These are phyloP conservation scores for Acronicta alni DNA, from an alignment of 2,888 invertebrate species.

Conservation along the genomic window DNA sequence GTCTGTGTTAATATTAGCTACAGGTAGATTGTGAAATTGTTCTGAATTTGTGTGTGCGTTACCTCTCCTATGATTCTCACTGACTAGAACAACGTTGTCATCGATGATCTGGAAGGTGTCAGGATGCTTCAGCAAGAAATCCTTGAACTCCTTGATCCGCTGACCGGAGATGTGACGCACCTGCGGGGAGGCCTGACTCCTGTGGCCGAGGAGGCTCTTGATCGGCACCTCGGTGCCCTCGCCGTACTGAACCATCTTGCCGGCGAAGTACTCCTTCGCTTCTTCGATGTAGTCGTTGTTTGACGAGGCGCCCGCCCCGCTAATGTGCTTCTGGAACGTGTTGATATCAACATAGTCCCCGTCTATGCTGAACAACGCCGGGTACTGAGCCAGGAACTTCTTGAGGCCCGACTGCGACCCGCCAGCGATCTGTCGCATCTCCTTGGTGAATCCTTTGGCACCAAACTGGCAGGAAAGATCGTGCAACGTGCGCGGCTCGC, in stretches of 20 bases:
- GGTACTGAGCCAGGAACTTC: conserved; percentile 98
- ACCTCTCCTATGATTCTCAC: conserved; percentile 91
- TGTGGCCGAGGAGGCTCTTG: conserved; percentile 98
- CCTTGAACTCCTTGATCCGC: conserved; percentile 97
- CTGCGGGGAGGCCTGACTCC: conserved; percentile 98
- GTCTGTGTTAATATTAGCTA: conserved; percentile 94
- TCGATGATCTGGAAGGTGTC: conserved; percentile 96
- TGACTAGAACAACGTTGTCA: conserved; percentile 94
- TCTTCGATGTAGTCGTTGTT: conserved; percentile 97
- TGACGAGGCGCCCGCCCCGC: conserved; percentile 90
- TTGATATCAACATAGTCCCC: conserved; percentile 97
- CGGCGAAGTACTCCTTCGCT: conserved; percentile 99
- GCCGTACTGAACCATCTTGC: conserved; percentile 98
- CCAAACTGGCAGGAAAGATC: conserved; percentile 99
- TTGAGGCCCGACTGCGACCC: conserved; percentile 98
- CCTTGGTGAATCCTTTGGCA: conserved; percentile 99
- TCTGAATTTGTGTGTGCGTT: conserved; percentile 91
- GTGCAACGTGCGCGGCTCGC: conserved; percentile 98
- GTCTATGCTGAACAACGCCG: conserved; percentile 97
- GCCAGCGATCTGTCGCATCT: conserved; percentile 98
- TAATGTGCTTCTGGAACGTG: conserved; percentile 91
- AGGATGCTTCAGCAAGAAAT: conserved; percentile 95
- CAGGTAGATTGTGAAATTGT: conserved; percentile 92
- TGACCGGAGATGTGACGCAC: conserved; percentile 98
- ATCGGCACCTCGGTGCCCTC: conserved; percentile 98